Evolutionary conservation across 2,797 vertebrate genomes (phyloP).

Genomic region (Ctenochaetus hawaiiensis): DNA sequence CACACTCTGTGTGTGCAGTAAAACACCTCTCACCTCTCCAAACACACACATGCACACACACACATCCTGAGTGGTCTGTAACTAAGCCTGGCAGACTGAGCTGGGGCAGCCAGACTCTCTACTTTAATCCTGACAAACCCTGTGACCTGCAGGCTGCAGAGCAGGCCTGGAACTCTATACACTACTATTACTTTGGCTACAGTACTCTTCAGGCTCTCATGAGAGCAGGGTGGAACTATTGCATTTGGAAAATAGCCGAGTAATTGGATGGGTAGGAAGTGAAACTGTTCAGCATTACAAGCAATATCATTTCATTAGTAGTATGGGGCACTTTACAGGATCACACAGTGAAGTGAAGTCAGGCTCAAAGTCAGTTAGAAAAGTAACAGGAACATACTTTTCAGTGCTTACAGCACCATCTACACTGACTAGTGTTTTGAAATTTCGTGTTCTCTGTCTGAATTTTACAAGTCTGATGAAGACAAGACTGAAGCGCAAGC

Average conservation of each 20-base stretch:
- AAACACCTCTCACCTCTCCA: slow-evolving; percentile 47
- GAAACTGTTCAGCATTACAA: slow-evolving; percentile 21
- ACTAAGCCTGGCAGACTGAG: slow-evolving; percentile 68
- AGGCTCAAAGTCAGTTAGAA: not conserved
- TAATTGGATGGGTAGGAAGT: slow-evolving; percentile 21
- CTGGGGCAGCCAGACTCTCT: slow-evolving; percentile 61
- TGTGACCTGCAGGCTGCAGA: slow-evolving; percentile 69
- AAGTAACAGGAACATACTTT: not conserved
- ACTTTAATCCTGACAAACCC: slow-evolving; percentile 79
- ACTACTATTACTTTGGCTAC: slow-evolving; percentile 49
- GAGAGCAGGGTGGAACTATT: slow-evolving; percentile 46
- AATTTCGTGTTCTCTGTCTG: not conserved
- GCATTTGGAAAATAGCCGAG: slow-evolving; percentile 45
- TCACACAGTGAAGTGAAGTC: slow-evolving; percentile 2
- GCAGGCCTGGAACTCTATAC: slow-evolving; percentile 33
- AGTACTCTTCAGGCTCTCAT: slow-evolving; percentile 33
- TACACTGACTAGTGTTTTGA: not conserved
- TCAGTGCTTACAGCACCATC: not conserved
- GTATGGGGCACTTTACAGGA: slow-evolving; percentile 14
- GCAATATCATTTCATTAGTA: slow-evolving; percentile 26
- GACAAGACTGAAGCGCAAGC: not conserved
- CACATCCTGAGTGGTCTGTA: slow-evolving; percentile 67
- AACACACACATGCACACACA: slow-evolving; percentile 34
- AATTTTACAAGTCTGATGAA: not conserved
- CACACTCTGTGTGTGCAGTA: slow-evolving; percentile 49